phyloP scores from a whole-genome alignment of 2,888 invertebrate species.

The Eupithecia vulgata region DNA sequence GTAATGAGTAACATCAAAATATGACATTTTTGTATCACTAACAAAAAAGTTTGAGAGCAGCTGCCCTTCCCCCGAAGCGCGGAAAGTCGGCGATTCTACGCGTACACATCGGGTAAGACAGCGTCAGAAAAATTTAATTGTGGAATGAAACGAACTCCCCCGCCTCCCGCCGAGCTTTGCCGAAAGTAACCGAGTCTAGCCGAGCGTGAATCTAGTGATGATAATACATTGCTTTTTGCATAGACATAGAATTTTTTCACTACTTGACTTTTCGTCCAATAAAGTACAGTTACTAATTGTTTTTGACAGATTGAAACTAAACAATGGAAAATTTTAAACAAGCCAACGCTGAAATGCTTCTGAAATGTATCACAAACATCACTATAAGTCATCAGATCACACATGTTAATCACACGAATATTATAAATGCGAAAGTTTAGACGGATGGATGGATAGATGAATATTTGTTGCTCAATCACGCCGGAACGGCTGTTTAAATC shows the following conservation, averaged over 20 bases:
- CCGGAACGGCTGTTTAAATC: too few relatives aligned
- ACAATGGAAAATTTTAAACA: neutral
- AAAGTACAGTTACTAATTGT: too few relatives aligned
- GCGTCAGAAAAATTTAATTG: slow-evolving; percentile 82
- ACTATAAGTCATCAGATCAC: too few relatives aligned
- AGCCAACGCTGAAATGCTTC: neutral
- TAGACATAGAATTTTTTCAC: too few relatives aligned
- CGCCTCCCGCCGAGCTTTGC: slow-evolving; percentile 30
- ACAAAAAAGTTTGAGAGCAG: slow-evolving; percentile 56
- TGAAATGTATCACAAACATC: too few relatives aligned
- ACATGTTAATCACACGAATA: too few relatives aligned
- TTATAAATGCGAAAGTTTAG: too few relatives aligned
- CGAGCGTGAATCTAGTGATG: neutral
- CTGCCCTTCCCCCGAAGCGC: slow-evolving; percentile 57
- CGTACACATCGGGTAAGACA: slow-evolving; percentile 74
- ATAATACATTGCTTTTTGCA: too few relatives aligned
- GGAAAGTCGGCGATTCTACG: slow-evolving; percentile 66
- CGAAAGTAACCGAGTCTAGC: slow-evolving; percentile 37
- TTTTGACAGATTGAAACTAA: neutral
- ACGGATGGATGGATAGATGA: too few relatives aligned
- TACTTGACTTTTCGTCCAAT: too few relatives aligned
- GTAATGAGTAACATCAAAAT: neutral
- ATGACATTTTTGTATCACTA: neutral
- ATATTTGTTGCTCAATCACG: too few relatives aligned
- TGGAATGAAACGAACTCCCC: slow-evolving; percentile 64